Percentiles rank a stretch among this genome's conserved stretches.
Evolutionary conservation across 2,888 invertebrate species (phyloP).

Genomic region (Macrophya annulata): DNA sequence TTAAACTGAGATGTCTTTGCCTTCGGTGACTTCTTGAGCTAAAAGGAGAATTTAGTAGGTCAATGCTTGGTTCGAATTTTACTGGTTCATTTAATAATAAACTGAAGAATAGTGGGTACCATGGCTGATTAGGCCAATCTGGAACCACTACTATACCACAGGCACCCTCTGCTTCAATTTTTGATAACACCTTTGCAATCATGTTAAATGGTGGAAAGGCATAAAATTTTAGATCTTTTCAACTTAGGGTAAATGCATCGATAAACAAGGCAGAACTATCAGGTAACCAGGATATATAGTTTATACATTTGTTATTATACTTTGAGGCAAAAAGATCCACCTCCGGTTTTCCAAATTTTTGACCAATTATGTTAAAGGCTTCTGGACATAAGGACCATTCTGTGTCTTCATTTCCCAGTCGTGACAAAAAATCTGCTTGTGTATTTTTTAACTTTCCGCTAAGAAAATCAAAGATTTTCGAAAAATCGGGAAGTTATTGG

Average conservation of each 20-base stretch:
- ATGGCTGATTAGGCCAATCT: constrained; percentile 30
- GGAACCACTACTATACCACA: constrained; percentile 34
- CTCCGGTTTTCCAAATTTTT: background rate
- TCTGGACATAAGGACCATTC: constrained; percentile 34
- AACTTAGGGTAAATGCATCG: constrained; percentile 23
- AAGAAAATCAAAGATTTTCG: too few species aligned
- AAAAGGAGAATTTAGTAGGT: background rate
- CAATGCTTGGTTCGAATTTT: background rate
- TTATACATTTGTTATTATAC: constrained; percentile 29
- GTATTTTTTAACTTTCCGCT: too few species aligned
- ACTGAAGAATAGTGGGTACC: constrained; percentile 40
- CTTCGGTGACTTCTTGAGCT: constrained; percentile 9
- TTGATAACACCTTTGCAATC: background rate
- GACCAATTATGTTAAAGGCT: background rate
- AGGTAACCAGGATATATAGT: constrained; percentile 26
- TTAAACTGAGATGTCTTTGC: background rate
- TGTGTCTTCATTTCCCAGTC: constrained; percentile 30
- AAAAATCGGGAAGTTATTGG: too few species aligned
- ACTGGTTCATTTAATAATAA: background rate
- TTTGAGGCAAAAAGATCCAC: constrained; percentile 37
- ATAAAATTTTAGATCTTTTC: constrained; percentile 32
- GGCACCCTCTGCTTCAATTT: background rate
- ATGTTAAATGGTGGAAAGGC: constrained; percentile 42
- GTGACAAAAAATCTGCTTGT: constrained; percentile 61
- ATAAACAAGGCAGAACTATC: background rate